phyloP scores from a whole-genome alignment of 2,888 invertebrate genomes.

The Aricia artaxerxes region DNA sequence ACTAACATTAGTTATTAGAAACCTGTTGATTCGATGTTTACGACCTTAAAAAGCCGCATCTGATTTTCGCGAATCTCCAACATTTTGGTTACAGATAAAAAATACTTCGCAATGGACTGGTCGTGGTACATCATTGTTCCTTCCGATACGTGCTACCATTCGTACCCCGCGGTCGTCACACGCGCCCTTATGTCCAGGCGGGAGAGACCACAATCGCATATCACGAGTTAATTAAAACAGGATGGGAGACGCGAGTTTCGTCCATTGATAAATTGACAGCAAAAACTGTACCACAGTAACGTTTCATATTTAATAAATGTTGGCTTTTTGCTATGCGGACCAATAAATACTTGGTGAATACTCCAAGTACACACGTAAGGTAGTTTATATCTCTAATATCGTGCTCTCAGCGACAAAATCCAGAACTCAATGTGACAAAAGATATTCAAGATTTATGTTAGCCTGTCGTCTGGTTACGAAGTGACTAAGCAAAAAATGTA shows the following conservation, averaged over 20 bases:
- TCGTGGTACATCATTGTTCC: slow-evolving; percentile 69
- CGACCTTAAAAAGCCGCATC: slow-evolving; percentile 37
- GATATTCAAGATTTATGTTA: neutral
- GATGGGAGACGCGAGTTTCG: slow-evolving; percentile 41
- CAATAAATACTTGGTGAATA: slow-evolving; percentile 16
- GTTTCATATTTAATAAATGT: slow-evolving; percentile 34
- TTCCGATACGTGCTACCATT: slow-evolving; percentile 64
- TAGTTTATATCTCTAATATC: neutral
- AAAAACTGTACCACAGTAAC: slow-evolving; percentile 32
- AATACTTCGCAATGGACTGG: slow-evolving; percentile 62
- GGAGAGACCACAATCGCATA: slow-evolving; percentile 36
- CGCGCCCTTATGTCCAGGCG: slow-evolving; percentile 36
- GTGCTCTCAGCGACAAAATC: neutral
- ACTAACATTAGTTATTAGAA: neutral
- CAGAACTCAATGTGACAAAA: neutral
- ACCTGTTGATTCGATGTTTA: neutral
- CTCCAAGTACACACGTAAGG: neutral
- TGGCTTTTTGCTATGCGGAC: neutral
- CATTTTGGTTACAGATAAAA: slow-evolving; percentile 64
- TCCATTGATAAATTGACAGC: slow-evolving; percentile 47
- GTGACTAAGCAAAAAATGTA: neutral
- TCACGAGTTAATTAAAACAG: slow-evolving; percentile 45
- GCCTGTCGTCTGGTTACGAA: neutral
- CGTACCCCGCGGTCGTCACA: slow-evolving; percentile 42
- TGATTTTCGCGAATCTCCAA: slow-evolving; percentile 45